Conservation (phyloP, 2,888 invertebrate species). For the Rhimphoctona megacephalus region DNA sequence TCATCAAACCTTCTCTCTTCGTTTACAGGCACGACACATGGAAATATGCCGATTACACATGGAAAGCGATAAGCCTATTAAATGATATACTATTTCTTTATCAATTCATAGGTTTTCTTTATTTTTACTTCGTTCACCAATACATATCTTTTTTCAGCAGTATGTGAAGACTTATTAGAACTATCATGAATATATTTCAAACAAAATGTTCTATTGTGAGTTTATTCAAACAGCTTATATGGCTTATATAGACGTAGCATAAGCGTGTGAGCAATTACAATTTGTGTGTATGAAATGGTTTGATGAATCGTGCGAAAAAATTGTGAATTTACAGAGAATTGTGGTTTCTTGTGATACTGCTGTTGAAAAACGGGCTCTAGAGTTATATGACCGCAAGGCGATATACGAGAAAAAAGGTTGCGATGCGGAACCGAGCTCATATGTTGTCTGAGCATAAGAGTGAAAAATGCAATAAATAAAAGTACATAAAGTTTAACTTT, state of each 20-base stretch:
- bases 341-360: constrained; percentile 8
- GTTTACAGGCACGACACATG: constrained; percentile 42
- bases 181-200: neutral
- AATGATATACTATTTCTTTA: constrained; percentile 47
- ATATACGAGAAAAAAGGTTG: neutral
- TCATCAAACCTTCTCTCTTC: constrained; percentile 67
- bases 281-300: constrained; percentile 78
- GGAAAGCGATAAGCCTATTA: constrained; percentile 32
- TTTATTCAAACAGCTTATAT: neutral
- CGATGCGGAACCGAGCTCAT: neutral
- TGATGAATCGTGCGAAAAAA: constrained; percentile 72
- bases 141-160: neutral
- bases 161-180: neutral
- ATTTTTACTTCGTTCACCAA: neutral
- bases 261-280: neutral
- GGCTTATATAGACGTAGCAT: neutral
- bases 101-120: constrained; percentile 15
- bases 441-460: constrained; percentile 48
- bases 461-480: constrained; percentile 78
- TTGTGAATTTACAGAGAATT: constrained; percentile 59
- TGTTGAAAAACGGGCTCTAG: no score
- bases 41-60: constrained; percentile 41
- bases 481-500: constrained; percentile 81
- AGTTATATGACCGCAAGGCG: no score
- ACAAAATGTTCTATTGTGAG: neutral